Evolutionary conservation across 2,797 vertebrate species (phyloP), one percentile per base, ranked within the genome.

Genomic region (Balearica regulorum): DNA sequence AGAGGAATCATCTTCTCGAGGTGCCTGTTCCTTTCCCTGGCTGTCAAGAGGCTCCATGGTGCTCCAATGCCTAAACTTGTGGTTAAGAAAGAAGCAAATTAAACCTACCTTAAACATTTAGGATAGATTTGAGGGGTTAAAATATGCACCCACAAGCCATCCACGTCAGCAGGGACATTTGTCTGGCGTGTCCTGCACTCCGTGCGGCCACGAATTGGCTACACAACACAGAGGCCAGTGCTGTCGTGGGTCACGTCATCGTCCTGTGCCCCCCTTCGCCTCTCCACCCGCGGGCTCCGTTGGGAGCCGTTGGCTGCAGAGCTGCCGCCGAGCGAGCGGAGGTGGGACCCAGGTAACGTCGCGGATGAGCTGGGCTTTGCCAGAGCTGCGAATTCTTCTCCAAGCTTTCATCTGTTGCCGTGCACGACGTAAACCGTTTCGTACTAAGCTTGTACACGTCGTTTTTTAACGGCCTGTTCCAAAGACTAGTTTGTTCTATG

Each of bases 211-310:
- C 48, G 43, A 58, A 22, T 7, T 11, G 37, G 26, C 53, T 55
- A 13, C 44, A 16, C 37, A 25, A 3, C 0, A 21, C 25, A 41
- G 31, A n/a, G 21, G 60, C 26, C 53, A 28, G 1, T 5, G n/a
- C 31, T 61, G 33, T 0, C 1, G 10, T 49, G 33, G 29, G 25
- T 26, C 5, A 4, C 35, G 41, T 53, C 62, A 60, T 31, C 1
- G 1, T 86, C 33, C 19, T 51, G 65, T 89, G 60, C 22, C 22
- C 14, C 16, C 9, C 51, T 58, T 49, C n/a, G 16, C 4, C 1
- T 57, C 55, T 48, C 35, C 17, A 18, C 77, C 49, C n/a, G 20
- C 16, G 9, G 49, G 26, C 51, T 76, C 33, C 5, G 15, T 58
- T 53, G 53, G 65, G 41, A 49, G 49, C 64, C 57, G 39, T 14